phyloP scores from a whole-genome alignment of 2,888 invertebrate species.

The Platycnemis pennipes region DNA sequence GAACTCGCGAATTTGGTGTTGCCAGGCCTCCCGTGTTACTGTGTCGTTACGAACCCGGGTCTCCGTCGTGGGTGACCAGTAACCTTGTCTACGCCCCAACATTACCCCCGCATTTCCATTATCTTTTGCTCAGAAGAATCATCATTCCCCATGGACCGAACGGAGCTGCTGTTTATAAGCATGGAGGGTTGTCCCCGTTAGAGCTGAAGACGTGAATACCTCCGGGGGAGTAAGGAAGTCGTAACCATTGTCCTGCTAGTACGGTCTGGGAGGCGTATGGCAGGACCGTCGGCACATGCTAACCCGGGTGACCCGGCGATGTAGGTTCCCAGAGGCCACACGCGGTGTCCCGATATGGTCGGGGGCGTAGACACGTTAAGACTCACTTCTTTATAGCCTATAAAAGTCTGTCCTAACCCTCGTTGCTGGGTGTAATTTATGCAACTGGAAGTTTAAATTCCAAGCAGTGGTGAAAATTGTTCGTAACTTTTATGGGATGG shows the following conservation, averaged over 20 bases:
- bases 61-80: background rate
- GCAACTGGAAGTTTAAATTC: background rate
- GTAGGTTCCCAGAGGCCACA: background rate
- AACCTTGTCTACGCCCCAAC: background rate
- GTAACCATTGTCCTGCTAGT: background rate
- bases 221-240: background rate
- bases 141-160: background rate
- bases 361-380: background rate
- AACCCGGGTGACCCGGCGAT: background rate
- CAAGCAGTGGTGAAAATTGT: background rate
- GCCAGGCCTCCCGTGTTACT: background rate
- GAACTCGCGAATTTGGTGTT: too few relatives aligned
- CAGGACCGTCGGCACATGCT: background rate
- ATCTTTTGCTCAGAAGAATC: background rate
- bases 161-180: background rate
- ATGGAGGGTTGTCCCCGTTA: background rate
- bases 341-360: background rate
- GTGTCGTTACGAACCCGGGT: background rate
- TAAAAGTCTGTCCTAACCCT: background rate
- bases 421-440: background rate
- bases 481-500: background rate
- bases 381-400: background rate
- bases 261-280: background rate
- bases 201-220: background rate
- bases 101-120: background rate